phyloP scores from a whole-genome alignment of 1,140 invertebrate species.

The Apis dorsata region DNA sequence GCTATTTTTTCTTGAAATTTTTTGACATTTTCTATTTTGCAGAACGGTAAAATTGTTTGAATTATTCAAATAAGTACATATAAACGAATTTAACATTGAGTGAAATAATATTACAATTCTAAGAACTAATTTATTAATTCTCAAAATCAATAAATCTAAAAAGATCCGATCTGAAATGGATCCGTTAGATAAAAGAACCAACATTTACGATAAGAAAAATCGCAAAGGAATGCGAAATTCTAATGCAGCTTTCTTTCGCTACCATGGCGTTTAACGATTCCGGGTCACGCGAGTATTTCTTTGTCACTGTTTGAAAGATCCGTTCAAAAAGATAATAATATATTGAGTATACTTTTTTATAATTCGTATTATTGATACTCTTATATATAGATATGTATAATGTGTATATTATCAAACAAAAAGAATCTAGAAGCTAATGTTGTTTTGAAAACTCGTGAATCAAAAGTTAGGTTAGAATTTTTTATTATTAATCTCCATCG shows the following conservation, averaged over 20 bases:
- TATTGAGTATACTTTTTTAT: constrained; percentile 15
- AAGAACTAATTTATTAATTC: background rate
- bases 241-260: background rate
- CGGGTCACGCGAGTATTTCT: constrained; percentile 17
- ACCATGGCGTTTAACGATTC: background rate
- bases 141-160: background rate
- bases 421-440: too few relatives aligned
- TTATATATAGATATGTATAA: background rate
- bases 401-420: too few relatives aligned
- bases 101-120: background rate
- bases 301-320: background rate
- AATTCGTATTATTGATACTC: constrained; percentile 15
- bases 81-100: background rate
- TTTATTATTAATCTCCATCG: too few relatives aligned
- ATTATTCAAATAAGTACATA: background rate
- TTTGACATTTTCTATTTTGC: too few relatives aligned
- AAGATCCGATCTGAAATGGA: background rate
- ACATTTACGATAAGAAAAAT: background rate
- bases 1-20: too few relatives aligned
- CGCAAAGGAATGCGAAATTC: background rate
- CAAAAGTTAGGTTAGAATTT: too few relatives aligned
- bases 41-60: background rate
- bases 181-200: background rate
- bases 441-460: too few relatives aligned
- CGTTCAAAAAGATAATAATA: background rate